phyloP scores from a whole-genome alignment of 2,113 vertebrate species.

The Myiagra hebetior region DNA sequence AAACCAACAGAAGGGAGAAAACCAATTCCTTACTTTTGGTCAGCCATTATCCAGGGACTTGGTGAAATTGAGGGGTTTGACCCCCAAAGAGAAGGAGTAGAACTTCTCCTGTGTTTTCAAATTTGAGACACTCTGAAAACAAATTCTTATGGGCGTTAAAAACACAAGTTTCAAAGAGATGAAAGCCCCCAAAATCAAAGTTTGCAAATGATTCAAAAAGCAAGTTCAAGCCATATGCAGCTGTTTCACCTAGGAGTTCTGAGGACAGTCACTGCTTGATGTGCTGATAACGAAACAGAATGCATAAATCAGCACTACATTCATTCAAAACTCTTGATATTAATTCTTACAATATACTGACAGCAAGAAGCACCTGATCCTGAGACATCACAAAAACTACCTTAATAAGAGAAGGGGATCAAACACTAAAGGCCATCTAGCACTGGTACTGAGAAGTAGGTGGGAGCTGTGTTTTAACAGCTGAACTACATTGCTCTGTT shows the following conservation, averaged over 20 bases:
- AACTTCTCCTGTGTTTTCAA: not conserved
- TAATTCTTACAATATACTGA: not conserved
- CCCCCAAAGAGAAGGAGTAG: not conserved
- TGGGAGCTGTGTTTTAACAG: not conserved
- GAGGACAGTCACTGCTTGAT: not conserved
- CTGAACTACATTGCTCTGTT: not conserved
- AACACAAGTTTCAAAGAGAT: not conserved
- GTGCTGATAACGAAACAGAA: not conserved
- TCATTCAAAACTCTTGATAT: not conserved
- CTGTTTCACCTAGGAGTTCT: not conserved
- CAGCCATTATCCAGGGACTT: not conserved
- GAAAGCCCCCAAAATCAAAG: not conserved
- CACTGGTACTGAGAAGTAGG: not conserved
- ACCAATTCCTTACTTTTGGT: not conserved
- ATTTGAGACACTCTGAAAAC: not conserved
- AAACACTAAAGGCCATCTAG: not conserved
- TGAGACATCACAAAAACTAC: not conserved
- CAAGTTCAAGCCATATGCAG: not conserved
- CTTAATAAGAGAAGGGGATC: not conserved
- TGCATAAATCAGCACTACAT: not conserved
- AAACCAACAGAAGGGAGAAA: not conserved
- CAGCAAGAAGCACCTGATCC: not conserved
- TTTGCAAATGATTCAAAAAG: not conserved
- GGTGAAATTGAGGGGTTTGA: not conserved
- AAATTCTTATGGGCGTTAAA: not conserved